A percentile compares a stretch with the other conserved stretches of the same genome.
Conservation (phyloP, 2,888 invertebrate genomes). For the Bibio marci region DNA sequence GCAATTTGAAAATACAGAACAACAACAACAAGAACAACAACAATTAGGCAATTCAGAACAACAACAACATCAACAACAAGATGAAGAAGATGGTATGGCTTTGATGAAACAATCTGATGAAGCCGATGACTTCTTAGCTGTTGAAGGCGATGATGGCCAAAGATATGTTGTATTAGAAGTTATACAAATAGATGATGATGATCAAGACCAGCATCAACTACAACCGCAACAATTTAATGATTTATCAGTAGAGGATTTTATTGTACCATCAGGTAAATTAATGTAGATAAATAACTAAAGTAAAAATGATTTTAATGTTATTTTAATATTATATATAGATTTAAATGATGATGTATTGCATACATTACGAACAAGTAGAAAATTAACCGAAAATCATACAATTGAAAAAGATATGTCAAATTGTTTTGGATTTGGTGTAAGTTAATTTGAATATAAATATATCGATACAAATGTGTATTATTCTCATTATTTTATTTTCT, state of each 20-base stretch:
- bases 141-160: conserved; percentile 48
- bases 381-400: conserved; percentile 9
- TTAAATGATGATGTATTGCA: conserved; percentile 30
- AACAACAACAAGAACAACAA: conserved; percentile 23
- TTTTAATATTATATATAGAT: conserved; percentile 17
- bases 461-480: too few species aligned
- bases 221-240: conserved; percentile 18
- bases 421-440: conserved; percentile 71
- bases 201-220: conserved; percentile 28
- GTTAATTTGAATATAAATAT: conserved; percentile 15
- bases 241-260: conserved; percentile 27
- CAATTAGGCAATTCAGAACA: not conserved
- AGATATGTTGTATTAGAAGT: conserved; percentile 84
- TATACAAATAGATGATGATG: conserved; percentile 58
- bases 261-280: conserved; percentile 20
- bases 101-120: not conserved
- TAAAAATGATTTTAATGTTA: not conserved
- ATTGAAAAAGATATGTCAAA: conserved; percentile 50
- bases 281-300: not conserved
- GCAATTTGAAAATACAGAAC: not conserved
- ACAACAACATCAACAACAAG: conserved; percentile 27
- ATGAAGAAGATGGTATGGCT: conserved; percentile 10
- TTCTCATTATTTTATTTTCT: conserved; percentile 1
- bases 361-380: conserved; percentile 24
- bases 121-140: not conserved